Conservation (phyloP, 2,113 vertebrate species). For the Leucosticte australis region DNA sequence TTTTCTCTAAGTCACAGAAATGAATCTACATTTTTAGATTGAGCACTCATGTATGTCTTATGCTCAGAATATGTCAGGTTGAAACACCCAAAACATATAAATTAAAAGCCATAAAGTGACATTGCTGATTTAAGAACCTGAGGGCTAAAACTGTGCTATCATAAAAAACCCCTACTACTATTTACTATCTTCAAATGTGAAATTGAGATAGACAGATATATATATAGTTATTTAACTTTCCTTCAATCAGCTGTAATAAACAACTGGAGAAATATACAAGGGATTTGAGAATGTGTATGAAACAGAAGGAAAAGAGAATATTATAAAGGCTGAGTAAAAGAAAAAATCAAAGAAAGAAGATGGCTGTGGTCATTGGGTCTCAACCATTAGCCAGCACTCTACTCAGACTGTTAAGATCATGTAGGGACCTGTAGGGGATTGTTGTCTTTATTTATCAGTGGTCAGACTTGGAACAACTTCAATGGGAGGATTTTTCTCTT, state of each 20-base stretch:
- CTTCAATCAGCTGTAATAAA: not conserved
- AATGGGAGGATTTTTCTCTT: not conserved
- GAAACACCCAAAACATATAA: constrained; percentile 36
- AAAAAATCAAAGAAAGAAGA: not conserved
- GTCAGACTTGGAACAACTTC: not conserved
- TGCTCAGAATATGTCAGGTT: constrained; percentile 34
- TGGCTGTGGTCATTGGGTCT: not conserved
- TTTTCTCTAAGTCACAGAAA: constrained; percentile 52
- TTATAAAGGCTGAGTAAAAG: not conserved
- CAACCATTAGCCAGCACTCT: not conserved
- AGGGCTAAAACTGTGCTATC: constrained; percentile 1
- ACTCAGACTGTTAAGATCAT: not conserved
- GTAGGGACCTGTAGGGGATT: not conserved
- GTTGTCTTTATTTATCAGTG: not conserved
- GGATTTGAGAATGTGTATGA: not conserved
- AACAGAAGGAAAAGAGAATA: not conserved
- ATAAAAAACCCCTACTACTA: not conserved
- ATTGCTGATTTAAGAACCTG: constrained; percentile 27
- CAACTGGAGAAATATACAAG: not conserved
- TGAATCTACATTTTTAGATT: constrained; percentile 49
- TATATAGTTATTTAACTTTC: not conserved
- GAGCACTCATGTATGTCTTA: constrained; percentile 17
- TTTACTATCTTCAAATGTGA: not conserved
- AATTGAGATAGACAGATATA: not conserved
- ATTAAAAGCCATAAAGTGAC: constrained; percentile 49